A percentile compares a stretch with the other conserved stretches of the same genome.
Conservation (phyloP, 2,888 invertebrate species). For the Pycnomerus fuliginosus region DNA sequence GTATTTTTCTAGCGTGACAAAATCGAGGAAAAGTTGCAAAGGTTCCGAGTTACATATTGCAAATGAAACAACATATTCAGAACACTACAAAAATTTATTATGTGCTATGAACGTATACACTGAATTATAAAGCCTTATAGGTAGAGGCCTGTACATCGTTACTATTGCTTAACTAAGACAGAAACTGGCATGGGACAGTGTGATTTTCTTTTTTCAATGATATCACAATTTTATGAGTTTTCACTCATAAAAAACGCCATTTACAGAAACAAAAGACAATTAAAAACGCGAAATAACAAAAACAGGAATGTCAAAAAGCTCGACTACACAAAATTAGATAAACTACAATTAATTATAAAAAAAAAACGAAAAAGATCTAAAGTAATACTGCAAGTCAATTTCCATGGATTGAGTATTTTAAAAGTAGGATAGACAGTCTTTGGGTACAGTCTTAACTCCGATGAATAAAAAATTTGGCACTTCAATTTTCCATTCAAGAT, state of each 20-base stretch:
- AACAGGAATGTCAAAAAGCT: constrained; percentile 16
- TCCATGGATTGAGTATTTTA: constrained; percentile 20
- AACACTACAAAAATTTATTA: constrained; percentile 39
- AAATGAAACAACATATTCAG: no score
- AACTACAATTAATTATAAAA: constrained; percentile 6
- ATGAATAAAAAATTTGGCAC: constrained; percentile 31
- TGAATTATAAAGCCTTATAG: constrained; percentile 26
- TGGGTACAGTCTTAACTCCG: constrained; percentile 27
- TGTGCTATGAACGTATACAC: constrained; percentile 40
- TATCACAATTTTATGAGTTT: constrained; percentile 32
- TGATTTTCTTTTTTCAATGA: not conserved
- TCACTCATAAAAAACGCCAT: constrained; percentile 1
- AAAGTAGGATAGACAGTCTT: constrained; percentile 29
- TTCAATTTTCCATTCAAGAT: constrained; percentile 15
- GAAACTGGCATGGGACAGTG: not conserved
- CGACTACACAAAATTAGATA: constrained; percentile 7
- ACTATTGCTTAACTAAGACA: constrained; percentile 18
- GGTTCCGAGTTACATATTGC: no score
- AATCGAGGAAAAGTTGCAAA: no score
- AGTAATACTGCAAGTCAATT: constrained; percentile 6
- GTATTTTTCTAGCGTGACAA: no score
- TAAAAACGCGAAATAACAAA: constrained; percentile 10
- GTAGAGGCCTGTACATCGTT: constrained; percentile 23
- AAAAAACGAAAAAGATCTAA: constrained; percentile 3
- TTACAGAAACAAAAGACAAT: constrained; percentile 12